Evolutionary conservation across 2,888 invertebrate species (phyloP), one percentile per base, ranked within the genome.

Genomic region (Ophion obscuratus): DNA sequence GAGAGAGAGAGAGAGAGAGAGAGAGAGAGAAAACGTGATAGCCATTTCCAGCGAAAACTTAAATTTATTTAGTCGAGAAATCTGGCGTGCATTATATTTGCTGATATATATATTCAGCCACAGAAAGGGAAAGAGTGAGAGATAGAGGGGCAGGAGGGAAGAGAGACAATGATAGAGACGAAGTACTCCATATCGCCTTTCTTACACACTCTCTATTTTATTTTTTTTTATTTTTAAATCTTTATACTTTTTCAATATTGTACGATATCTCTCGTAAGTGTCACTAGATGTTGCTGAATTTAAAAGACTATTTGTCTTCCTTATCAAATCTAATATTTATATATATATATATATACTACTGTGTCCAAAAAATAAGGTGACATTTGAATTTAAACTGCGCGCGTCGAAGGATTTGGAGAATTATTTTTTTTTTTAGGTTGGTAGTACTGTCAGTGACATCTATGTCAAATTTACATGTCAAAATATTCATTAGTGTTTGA

Each of bases 21-120:
- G 59, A 36, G 31, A 67, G 47, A 68, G 67, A 81, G 36, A 71
- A 83, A 75, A 77, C 70, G 76, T 82, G 81, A 86, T 88, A 87
- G 86, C 87, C 87, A 87, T 89, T 89, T 90, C 88, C 87, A 86
- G 87, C 81, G 79, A 88, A 89, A 90, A 90, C 90, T 89, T 87
- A 87, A 89, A 91, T 91, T 91, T 91, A 91, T 92, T 90, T 88
- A 80, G 68, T 68, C 83, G 66, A 70, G 82, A 14, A 53, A 53
- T 53, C 53, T 53, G 53, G 53, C 11, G 53, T 44, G 10, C 40
- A 9, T 20, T 14, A 20, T 59, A 64, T 2, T 70, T 66, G 74
- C 78, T 71, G 81, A 81, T 78, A 75, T 83, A 66, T 79, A 78
- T 83, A 62, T 40, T 47, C 53, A 59, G 66, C 71, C 17, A 62